phyloP scores from a whole-genome alignment of 2,888 invertebrate genomes.

The Drosophila helvetica region DNA sequence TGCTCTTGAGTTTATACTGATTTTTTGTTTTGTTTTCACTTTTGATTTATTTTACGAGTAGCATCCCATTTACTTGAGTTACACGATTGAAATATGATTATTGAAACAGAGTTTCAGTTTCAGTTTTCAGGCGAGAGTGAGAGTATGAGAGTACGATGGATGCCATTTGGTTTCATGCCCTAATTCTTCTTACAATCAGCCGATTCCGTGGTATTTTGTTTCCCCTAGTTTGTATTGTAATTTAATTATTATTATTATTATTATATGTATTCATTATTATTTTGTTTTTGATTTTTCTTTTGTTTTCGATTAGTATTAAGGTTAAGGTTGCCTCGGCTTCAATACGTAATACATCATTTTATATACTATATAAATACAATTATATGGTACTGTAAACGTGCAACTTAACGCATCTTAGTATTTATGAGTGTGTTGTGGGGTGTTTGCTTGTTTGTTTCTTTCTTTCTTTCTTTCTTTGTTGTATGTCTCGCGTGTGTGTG shows the following conservation, averaged over 20 bases:
- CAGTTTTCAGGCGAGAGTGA: slow-evolving; percentile 35
- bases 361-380: slow-evolving; percentile 75
- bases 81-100: slow-evolving; percentile 30
- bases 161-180: slow-evolving; percentile 49
- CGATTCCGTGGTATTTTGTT: slow-evolving; percentile 35
- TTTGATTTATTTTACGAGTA: slow-evolving; percentile 34
- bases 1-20: slow-evolving; percentile 62
- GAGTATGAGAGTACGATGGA: slow-evolving; percentile 35
- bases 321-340: slow-evolving; percentile 62
- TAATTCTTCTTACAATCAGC: slow-evolving; percentile 42
- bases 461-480: slow-evolving; percentile 27
- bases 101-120: slow-evolving; percentile 31
- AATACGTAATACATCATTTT: slow-evolving; percentile 72
- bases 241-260: slow-evolving; percentile 1
- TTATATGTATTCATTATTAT: slow-evolving; percentile 23
- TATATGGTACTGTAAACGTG: slow-evolving; percentile 69
- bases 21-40: slow-evolving; percentile 27
- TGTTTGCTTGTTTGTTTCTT: slow-evolving; percentile 10
- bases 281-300: slow-evolving; percentile 28
- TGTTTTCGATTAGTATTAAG: slow-evolving; percentile 38
- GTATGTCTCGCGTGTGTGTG: slow-evolving; percentile 20
- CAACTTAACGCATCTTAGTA: slow-evolving; percentile 69
- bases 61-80: slow-evolving; percentile 40
- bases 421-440: slow-evolving; percentile 39
- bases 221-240: slow-evolving; percentile 31